phyloP scores from a whole-genome alignment of 2,113 vertebrate species.

The Acrocephalus arundinaceus region DNA sequence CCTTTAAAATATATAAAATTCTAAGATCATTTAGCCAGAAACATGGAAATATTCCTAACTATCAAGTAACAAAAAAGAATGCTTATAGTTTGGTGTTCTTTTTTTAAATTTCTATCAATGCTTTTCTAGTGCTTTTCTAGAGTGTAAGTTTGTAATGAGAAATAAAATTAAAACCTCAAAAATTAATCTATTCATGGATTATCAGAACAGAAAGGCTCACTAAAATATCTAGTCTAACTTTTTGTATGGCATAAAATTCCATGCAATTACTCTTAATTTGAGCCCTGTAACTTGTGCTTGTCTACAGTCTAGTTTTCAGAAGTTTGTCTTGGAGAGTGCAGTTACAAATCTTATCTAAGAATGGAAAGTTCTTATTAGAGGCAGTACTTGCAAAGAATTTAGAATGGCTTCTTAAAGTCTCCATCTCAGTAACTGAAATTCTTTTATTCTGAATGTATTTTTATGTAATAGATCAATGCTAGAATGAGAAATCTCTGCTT shows the following conservation, averaged over 20 bases:
- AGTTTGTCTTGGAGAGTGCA: neutral
- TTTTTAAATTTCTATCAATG: neutral
- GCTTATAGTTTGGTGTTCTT: accelerated
- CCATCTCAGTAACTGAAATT: neutral
- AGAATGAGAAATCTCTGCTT: neutral
- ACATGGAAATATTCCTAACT: neutral
- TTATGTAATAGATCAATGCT: neutral
- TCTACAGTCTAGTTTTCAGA: neutral
- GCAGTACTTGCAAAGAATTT: neutral
- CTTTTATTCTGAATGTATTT: neutral
- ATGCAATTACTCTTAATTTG: neutral
- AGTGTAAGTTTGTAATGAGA: neutral
- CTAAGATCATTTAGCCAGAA: neutral
- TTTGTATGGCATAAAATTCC: neutral
- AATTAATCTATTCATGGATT: neutral
- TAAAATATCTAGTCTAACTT: neutral
- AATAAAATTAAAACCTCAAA: neutral
- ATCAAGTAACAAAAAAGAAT: neutral
- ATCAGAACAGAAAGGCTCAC: neutral
- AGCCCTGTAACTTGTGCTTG: neutral
- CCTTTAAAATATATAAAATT: neutral
- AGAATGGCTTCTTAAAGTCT: neutral
- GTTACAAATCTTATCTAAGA: neutral
- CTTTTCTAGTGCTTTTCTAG: neutral
- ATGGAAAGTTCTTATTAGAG: neutral